Percentiles rank a stretch among this genome's conserved stretches.
These are phyloP conservation scores for Scaptodrosophila lebanonensis DNA, from an alignment of 1,140 invertebrate species.

Conservation along the genomic window DNA sequence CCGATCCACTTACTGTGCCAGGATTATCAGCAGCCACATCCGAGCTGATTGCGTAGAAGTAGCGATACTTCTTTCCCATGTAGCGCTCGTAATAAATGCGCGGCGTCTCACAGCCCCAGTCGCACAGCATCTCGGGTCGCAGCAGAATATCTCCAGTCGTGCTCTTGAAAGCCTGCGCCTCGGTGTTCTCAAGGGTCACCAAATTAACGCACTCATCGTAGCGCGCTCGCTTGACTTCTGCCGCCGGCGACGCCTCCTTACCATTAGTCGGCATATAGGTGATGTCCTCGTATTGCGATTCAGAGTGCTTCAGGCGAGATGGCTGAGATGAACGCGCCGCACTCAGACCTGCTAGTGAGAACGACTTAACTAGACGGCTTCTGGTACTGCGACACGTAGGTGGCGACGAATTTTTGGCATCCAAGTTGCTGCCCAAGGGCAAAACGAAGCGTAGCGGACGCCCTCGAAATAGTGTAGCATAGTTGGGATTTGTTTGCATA, in stretches of 20 bases:
- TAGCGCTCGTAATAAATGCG: conserved; percentile 84
- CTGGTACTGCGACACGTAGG: background rate
- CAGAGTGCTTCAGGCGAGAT: conserved; percentile 51
- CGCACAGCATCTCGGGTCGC: conserved; percentile 83
- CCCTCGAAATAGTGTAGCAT: conserved; percentile 87
- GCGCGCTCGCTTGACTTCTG: conserved; percentile 11
- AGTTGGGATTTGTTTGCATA: conserved; percentile 87
- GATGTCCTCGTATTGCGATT: conserved; percentile 60
- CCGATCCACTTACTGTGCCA: conserved; percentile 81
- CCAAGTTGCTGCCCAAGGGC: conserved; percentile 70
- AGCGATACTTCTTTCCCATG: conserved; percentile 83
- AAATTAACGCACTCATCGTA: conserved; percentile 74
- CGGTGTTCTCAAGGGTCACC: conserved; percentile 77
- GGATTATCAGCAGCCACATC: conserved; percentile 90
- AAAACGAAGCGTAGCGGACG: conserved; percentile 86
- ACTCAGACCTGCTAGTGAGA: conserved; percentile 48
- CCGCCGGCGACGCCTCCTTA: conserved; percentile 5
- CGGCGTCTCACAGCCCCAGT: conserved; percentile 90
- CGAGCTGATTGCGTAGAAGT: conserved; percentile 92
- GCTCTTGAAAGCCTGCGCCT: conserved; percentile 79
- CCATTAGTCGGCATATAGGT: conserved; percentile 56
- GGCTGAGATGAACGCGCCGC: conserved; percentile 15
- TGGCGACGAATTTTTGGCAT: background rate
- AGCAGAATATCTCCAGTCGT: conserved; percentile 79
- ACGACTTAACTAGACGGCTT: conserved; percentile 52